phyloP scores from a whole-genome alignment of 2,797 vertebrate species.

The Odontamblyopus lacepedii region DNA sequence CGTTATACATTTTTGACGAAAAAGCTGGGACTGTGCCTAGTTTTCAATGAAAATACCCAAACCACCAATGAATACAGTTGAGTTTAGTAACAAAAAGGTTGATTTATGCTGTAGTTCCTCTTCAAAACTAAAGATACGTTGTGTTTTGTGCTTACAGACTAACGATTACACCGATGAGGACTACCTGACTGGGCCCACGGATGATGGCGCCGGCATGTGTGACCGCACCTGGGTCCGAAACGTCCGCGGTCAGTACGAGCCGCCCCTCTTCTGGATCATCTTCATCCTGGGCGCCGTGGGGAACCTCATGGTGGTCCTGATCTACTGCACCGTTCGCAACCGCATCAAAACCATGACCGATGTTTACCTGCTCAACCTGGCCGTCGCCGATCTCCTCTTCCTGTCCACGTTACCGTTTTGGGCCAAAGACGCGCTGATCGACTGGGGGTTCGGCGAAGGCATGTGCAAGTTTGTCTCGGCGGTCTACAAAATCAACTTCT shows the following conservation, averaged over 20 bases:
- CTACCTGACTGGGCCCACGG: rapidly evolving
- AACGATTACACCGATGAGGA: conserved; percentile 17
- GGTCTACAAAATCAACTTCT: conserved; percentile 90
- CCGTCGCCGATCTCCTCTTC: conserved; percentile 88
- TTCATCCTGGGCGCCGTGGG: conserved; percentile 83
- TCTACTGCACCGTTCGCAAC: conserved; percentile 81
- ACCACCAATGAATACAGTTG: too few relatives aligned
- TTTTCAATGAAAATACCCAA: too few relatives aligned
- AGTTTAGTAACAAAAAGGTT: too few relatives aligned
- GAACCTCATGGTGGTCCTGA: conserved; percentile 83
- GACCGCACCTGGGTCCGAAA: conserved; percentile 66
- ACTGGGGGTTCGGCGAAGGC: conserved; percentile 78
- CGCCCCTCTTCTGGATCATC: conserved; percentile 83
- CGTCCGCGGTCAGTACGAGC: conserved; percentile 79
- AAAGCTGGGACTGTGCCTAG: too few relatives aligned
- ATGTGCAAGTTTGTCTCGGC: conserved; percentile 83
- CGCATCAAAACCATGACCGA: conserved; percentile 88
- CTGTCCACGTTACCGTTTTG: conserved; percentile 88
- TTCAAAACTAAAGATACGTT: background rate
- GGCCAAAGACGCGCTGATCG: conserved; percentile 75
- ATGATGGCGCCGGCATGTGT: conserved; percentile 56
- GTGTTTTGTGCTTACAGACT: conserved; percentile 42
- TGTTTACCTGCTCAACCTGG: conserved; percentile 85
- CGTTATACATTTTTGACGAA: too few relatives aligned
- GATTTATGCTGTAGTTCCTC: too few relatives aligned